Conservation (phyloP, 2,888 invertebrate species). For the Seira sanloemensis region DNA sequence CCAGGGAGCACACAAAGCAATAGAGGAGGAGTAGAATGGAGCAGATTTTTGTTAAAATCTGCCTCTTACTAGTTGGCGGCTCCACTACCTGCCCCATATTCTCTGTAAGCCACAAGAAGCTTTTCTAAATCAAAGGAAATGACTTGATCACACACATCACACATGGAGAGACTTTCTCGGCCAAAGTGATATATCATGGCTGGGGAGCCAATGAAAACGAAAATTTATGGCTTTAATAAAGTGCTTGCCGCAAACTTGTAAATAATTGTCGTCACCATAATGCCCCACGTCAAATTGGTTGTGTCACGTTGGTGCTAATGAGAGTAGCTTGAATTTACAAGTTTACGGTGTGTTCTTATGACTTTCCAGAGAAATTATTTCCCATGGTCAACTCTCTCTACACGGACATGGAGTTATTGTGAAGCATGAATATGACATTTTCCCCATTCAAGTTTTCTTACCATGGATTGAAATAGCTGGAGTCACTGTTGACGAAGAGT, state of each 20-base stretch:
- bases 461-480: conserved; percentile 47
- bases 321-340: background rate
- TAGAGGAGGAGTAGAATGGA: conserved; percentile 75
- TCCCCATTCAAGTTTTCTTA: conserved; percentile 21
- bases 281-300: no score
- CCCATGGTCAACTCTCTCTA: no score
- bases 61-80: conserved; percentile 44
- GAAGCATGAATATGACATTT: background rate
- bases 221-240: background rate
- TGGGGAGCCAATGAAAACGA: background rate
- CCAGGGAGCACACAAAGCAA: conserved; percentile 76
- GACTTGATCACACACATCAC: background rate
- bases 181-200: background rate
- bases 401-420: background rate
- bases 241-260: background rate
- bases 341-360: background rate
- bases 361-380: background rate
- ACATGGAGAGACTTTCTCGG: background rate
- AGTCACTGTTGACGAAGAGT: conserved; percentile 36
- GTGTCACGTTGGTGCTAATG: no score
- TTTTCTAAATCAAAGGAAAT: background rate
- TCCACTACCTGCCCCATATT: conserved; percentile 45
- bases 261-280: no score
- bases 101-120: conserved; percentile 27
- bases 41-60: conserved; percentile 70